Base-by-base conservation (phyloP, 2,797 vertebrate species). In the Cryptoprocta ferox region DNA sequence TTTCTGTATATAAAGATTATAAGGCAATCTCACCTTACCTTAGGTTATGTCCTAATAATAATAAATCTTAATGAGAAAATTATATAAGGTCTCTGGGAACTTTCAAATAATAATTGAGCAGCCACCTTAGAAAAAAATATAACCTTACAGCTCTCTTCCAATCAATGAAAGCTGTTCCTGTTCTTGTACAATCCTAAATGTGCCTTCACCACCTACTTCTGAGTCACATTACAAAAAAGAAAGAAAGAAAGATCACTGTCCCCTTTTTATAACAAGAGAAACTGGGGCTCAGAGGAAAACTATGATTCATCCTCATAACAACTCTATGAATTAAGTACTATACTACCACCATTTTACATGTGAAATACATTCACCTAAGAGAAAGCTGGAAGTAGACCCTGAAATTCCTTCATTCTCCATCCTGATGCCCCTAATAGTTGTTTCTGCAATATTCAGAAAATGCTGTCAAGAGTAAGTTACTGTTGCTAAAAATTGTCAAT, bases 161-260 rank as follows among this genome's bases (percentile, higher is more conserved):
- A 91, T 97, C 96, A 96, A 89, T 96, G 88, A 94, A 97, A 98
- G 80, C 94, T 97, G 65, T 95, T 93, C 61, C 91, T 97, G 59
- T 94, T 94, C 56, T 85, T 94, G 32, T 82, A 66, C 16, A 83
- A 85, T 89, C 82, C 53, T 81, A 63, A 95, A 37, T 83, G 86
- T 97, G 84, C 71, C 89, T 96, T 90, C 63, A 28, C 95, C 93
- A 94, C 84, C 89, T 91, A 96, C 76, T 94, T 96, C 82, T 95
- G 97, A 97, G 91, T 97, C 97, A 97, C 63, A 82, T 94, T 80
- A 88, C 86, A 24, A 81, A 90, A 65, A 32, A 65, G 87, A 81
- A 94, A 84, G 28, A 81, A 88, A 66, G 91, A 92, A 90, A 97
- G 95, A 37, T 42, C 85, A 93, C 92, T 94, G 85, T 95, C 37